Conservation (phyloP, 1,140 invertebrate genomes). For the Tetragonula clypearis region DNA sequence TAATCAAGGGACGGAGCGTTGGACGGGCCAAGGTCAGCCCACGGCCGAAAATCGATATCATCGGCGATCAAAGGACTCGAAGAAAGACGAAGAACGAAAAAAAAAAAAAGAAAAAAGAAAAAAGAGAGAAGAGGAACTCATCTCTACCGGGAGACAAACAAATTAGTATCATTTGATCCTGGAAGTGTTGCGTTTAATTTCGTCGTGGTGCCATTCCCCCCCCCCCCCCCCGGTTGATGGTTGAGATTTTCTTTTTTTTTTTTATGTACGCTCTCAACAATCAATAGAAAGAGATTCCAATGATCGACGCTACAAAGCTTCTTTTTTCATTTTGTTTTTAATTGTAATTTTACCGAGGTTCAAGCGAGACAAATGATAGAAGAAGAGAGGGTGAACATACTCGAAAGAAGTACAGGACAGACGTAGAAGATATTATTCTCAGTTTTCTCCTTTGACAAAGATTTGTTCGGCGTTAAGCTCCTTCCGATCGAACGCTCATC, state of each 20-base stretch:
- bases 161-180: background rate
- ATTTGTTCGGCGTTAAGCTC: background rate
- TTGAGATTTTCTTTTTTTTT: background rate
- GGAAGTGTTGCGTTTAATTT: background rate
- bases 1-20: conserved; percentile 66
- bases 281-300: background rate
- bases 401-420: background rate
- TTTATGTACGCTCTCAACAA: background rate
- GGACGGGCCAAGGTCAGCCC: conserved; percentile 50
- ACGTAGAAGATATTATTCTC: background rate
- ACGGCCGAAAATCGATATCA: conserved; percentile 35
- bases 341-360: background rate
- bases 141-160: background rate
- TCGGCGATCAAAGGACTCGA: background rate
- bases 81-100: no score
- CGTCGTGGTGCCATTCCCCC: background rate
- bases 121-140: background rate
- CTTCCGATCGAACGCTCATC: conserved; percentile 66
- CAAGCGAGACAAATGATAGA: background rate
- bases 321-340: background rate
- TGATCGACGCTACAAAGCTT: background rate
- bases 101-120: background rate
- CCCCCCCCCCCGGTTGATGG: no score
- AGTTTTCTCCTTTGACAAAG: background rate
- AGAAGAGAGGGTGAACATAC: no score